A percentile compares a stretch with the other conserved stretches of the same genome.
phyloP scores from a whole-genome alignment of 2,113 vertebrate genomes.

The Oophaga pumilio region DNA sequence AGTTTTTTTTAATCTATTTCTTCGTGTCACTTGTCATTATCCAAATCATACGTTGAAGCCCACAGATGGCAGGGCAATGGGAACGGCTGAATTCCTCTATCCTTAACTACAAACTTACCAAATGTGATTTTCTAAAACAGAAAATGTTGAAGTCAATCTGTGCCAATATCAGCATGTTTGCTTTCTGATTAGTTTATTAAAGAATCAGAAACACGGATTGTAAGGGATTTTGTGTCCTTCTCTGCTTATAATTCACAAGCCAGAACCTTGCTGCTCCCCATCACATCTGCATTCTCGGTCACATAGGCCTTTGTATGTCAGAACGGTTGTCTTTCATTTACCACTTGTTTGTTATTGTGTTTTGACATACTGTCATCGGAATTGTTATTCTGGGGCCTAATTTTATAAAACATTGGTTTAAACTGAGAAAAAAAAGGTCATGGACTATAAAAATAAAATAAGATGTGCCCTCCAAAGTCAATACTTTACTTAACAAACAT shows the following conservation, averaged over 20 bases:
- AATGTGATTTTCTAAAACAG: not conserved
- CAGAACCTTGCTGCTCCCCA: not conserved
- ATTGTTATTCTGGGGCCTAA: slow-evolving; percentile 15
- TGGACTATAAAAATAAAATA: not conserved
- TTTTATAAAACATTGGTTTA: slow-evolving; percentile 21
- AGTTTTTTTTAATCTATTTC: no score
- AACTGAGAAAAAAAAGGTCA: slow-evolving; percentile 21
- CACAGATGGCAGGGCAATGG: not conserved
- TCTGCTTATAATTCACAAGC: not conserved
- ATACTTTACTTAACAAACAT: slow-evolving; percentile 1
- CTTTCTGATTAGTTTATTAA: not conserved
- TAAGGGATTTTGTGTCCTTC: not conserved
- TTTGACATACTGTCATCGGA: not conserved
- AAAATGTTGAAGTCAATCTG: not conserved
- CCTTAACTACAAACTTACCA: not conserved
- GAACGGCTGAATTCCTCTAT: not conserved
- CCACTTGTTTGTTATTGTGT: slow-evolving; percentile 13
- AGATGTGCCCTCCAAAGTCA: not conserved
- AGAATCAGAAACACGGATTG: not conserved
- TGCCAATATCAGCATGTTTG: not conserved
- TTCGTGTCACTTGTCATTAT: not conserved
- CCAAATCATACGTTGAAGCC: not conserved
- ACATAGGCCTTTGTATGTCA: not conserved
- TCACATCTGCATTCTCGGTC: not conserved
- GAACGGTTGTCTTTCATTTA: slow-evolving; percentile 1